These are phyloP conservation scores for Scaptomyza flava DNA, from an alignment of 2,888 invertebrate genomes.

Conservation along the genomic window DNA sequence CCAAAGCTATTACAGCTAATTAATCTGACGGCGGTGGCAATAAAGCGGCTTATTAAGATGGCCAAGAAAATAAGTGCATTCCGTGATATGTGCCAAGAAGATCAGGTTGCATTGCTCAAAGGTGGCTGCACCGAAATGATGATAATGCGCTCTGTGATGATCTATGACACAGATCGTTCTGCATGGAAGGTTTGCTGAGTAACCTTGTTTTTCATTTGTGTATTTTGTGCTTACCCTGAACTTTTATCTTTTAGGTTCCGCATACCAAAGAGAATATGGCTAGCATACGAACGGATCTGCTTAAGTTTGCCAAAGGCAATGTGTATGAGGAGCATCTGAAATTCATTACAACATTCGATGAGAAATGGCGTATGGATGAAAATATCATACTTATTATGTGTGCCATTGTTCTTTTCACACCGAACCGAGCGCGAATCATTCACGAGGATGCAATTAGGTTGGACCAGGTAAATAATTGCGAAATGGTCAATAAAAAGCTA, in stretches of 20 bases:
- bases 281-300: conserved; percentile 93
- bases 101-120: conserved; percentile 90
- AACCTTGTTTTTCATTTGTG: not conserved
- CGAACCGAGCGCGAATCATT: conserved; percentile 91
- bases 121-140: conserved; percentile 98
- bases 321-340: conserved; percentile 94
- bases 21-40: conserved; percentile 96
- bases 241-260: conserved; percentile 87
- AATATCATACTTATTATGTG: conserved; percentile 95
- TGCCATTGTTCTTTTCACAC: conserved; percentile 95
- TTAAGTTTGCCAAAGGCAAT: conserved; percentile 95
- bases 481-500: not conserved
- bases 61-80: conserved; percentile 94
- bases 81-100: conserved; percentile 96
- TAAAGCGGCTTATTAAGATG: conserved; percentile 93
- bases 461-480: conserved; percentile 88
- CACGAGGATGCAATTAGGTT: conserved; percentile 93
- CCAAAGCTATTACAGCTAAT: conserved; percentile 92
- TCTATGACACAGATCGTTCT: conserved; percentile 93
- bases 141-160: conserved; percentile 95
- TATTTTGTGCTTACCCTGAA: too few species aligned
- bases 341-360: conserved; percentile 93
- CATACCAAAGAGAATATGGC: conserved; percentile 91
- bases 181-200: conserved; percentile 92
- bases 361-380: conserved; percentile 93